Evolutionary conservation across 2,113 vertebrate genomes (phyloP), one percentile per base, ranked within the genome.

Genomic region (Gadus chalcogrammus): DNA sequence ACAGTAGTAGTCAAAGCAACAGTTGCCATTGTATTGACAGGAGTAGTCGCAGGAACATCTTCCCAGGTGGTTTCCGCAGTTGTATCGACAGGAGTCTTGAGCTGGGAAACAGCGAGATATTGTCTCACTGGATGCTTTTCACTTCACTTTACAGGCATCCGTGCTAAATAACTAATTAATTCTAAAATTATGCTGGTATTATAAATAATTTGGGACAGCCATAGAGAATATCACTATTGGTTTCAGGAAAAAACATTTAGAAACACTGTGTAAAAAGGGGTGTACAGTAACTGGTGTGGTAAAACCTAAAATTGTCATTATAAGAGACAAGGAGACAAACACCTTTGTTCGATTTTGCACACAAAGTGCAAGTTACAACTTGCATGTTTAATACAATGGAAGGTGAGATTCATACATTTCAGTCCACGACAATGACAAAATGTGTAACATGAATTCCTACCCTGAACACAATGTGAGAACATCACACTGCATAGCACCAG

Each of bases 1-100:
- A 89, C 89, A 67, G 61, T 73, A 15, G 75, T 80, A 88, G 73
- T 87, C 88, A 59, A 53, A 3, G 42, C 85, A 89, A 69, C 90
- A 89, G 81, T 81, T 82, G 18, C 82, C 80, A 60, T 83, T 3
- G 77, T 79, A 76, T 13, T 8, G 8, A 69, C 88, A 91, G 17
- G 67, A 69, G 68, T 61, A 68, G 18, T 58, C 3, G 70, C 88
- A 91, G 70, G 89, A 89, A 61, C 88, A 88, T 79, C 17, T 76
- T 64, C 81, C 70, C 1, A 77, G 0, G 67, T 72, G 0, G 0
- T 0, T 0, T 1, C 82, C 82, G 8, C 89, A 90, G 70, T 75
- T 72, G 77, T 77, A 56, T 0, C 18, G 64, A 74, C 88, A 91
- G 0, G 85, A 85, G 4, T 27, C 7, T 3, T 55, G 55, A 67